Evolutionary conservation across 2,797 vertebrate genomes (phyloP).

Genomic region (Lithobates sylvaticus): DNA sequence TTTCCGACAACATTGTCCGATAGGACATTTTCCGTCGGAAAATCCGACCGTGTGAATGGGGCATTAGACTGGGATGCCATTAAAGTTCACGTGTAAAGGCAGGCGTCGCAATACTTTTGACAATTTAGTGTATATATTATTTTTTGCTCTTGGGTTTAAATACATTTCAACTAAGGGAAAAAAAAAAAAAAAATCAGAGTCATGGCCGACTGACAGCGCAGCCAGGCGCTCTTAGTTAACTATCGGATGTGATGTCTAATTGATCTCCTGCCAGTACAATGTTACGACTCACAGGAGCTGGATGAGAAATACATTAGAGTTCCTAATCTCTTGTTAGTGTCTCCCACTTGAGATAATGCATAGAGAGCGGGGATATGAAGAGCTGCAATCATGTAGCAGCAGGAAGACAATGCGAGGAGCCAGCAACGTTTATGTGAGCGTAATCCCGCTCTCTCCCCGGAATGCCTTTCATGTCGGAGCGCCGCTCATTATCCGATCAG

Average conservation of each 20-base stretch:
- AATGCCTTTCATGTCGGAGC: slow-evolving; percentile 75
- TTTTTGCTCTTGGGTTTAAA: no score
- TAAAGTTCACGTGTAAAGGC: no score
- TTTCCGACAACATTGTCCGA: no score
- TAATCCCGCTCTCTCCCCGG: slow-evolving; percentile 73
- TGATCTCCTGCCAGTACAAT: slow-evolving; percentile 14
- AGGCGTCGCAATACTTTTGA: no score
- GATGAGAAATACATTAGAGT: slow-evolving; percentile 75
- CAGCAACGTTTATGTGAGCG: slow-evolving; percentile 72
- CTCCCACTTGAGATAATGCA: slow-evolving; percentile 75
- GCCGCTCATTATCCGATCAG: slow-evolving; percentile 73
- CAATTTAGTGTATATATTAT: no score
- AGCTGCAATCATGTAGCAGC: slow-evolving; percentile 70
- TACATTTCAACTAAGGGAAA: no score
- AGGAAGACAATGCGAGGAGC: slow-evolving; percentile 64
- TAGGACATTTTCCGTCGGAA: no score
- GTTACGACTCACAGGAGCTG: slow-evolving; percentile 68
- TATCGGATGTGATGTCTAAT: slow-evolving; percentile 1
- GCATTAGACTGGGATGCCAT: no score
- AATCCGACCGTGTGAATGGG: no score
- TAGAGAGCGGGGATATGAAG: slow-evolving; percentile 64
- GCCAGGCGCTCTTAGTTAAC: not conserved
- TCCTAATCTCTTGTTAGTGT: slow-evolving; percentile 74
- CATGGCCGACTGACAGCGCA: no score
- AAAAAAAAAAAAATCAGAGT: no score